Evolutionary conservation across 1,140 invertebrate species (phyloP).

Genomic region (Drosophila obscura): DNA sequence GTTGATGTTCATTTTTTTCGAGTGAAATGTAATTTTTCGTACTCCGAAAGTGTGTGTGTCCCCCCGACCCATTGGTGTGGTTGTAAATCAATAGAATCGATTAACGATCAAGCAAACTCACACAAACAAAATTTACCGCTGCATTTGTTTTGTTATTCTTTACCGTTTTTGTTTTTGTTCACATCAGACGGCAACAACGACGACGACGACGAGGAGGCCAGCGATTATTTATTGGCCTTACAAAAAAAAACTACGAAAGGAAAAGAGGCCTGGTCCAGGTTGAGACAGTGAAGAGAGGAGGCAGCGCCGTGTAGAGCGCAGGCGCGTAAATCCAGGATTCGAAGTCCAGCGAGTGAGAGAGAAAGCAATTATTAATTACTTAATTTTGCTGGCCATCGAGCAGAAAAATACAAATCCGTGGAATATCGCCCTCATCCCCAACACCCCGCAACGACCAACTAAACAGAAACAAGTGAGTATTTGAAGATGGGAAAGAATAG

Average conservation of each 20-base stretch:
- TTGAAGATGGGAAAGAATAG: slow-evolving; percentile 20
- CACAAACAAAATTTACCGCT: slow-evolving; percentile 38
- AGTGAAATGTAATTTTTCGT: slow-evolving; percentile 24
- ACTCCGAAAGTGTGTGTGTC: slow-evolving; percentile 9
- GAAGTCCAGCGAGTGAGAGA: slow-evolving; percentile 17
- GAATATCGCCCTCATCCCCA: slow-evolving; percentile 12
- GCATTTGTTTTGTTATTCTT: slow-evolving; percentile 38
- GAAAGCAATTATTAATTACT: slow-evolving; percentile 39
- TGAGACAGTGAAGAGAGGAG: slow-evolving; percentile 21
- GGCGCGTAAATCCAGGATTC: slow-evolving; percentile 50
- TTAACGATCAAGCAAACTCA: slow-evolving; percentile 40
- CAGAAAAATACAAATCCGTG: slow-evolving; percentile 25
- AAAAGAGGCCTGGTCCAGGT: slow-evolving; percentile 34
- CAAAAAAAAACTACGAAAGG: slow-evolving; percentile 25
- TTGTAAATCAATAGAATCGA: slow-evolving; percentile 74
- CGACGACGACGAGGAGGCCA: slow-evolving; percentile 31
- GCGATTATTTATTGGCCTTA: slow-evolving; percentile 50
- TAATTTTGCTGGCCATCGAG: slow-evolving; percentile 42
- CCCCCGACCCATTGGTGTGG: not conserved
- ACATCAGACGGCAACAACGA: slow-evolving; percentile 43
- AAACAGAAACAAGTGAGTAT: slow-evolving; percentile 72
- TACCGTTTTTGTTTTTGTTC: slow-evolving; percentile 51
- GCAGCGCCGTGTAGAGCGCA: slow-evolving; percentile 67
- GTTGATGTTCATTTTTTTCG: slow-evolving; percentile 11
- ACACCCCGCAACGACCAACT: slow-evolving; percentile 22